A percentile compares a stretch with the other conserved stretches of the same genome.
phyloP scores from a whole-genome alignment of 2,113 vertebrate genomes.

The Thomomys bottae region DNA sequence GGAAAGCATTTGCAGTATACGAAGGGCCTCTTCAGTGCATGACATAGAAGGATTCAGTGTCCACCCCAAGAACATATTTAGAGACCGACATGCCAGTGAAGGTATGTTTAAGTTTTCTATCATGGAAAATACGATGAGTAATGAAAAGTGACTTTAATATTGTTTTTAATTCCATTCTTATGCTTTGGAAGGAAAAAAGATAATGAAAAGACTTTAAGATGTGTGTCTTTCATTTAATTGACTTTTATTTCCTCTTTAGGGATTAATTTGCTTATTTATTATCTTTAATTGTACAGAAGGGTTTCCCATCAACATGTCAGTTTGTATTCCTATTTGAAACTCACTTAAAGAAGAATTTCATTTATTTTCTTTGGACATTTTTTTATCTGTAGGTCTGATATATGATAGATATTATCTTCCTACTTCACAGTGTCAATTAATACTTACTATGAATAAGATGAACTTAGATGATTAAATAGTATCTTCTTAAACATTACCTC shows the following conservation, averaged over 20 bases:
- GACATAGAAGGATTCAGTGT: slow-evolving; percentile 95
- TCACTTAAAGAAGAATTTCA: no score
- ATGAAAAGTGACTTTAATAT: neutral
- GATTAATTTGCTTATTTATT: no score
- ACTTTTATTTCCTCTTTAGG: slow-evolving; percentile 42
- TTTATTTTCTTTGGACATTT: neutral
- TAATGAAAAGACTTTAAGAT: slow-evolving; percentile 18
- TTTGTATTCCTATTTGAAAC: no score
- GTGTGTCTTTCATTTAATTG: neutral
- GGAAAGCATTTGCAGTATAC: slow-evolving; percentile 94
- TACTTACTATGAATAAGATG: slow-evolving; percentile 24
- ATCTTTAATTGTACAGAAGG: no score
- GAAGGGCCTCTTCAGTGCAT: slow-evolving; percentile 97
- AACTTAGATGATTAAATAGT: slow-evolving; percentile 34
- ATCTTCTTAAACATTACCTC: slow-evolving; percentile 26
- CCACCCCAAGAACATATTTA: slow-evolving; percentile 92
- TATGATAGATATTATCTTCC: slow-evolving; percentile 44
- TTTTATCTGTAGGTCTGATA: slow-evolving; percentile 44
- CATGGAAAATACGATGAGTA: slow-evolving; percentile 43
- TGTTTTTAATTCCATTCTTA: slow-evolving; percentile 30
- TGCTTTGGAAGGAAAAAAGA: neutral
- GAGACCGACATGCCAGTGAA: slow-evolving; percentile 94
- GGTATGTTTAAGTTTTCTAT: slow-evolving; percentile 85
- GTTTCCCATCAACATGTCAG: no score
- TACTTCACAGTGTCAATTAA: slow-evolving; percentile 43